These are phyloP conservation scores for Allygus modestus DNA, from an alignment of 2,888 invertebrate genomes.

Conservation along the genomic window DNA sequence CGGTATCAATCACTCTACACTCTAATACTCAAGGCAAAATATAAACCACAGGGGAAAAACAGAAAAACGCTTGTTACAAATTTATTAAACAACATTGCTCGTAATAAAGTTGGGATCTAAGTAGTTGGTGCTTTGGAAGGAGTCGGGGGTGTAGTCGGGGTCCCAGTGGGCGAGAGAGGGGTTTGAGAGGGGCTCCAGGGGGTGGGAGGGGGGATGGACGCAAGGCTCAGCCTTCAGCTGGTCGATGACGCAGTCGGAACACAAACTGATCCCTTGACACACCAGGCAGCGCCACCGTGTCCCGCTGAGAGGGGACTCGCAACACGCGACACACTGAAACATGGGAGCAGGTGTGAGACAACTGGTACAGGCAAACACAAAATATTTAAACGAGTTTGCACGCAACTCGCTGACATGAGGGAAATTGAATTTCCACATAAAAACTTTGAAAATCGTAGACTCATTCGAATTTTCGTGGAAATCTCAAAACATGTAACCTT, in stretches of 20 bases:
- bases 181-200: slow-evolving; percentile 64
- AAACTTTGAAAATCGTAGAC: no score
- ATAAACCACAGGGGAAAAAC: no score
- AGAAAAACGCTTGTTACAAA: no score
- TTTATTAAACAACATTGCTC: slow-evolving; percentile 22
- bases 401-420: no score
- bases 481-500: no score
- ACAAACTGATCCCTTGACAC: slow-evolving; percentile 81
- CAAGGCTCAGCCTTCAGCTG: slow-evolving; percentile 62
- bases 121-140: slow-evolving; percentile 68
- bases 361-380: no score
- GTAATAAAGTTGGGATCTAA: slow-evolving; percentile 69
- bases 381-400: no score
- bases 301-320: slow-evolving; percentile 80
- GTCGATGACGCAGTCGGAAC: slow-evolving; percentile 79
- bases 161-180: slow-evolving; percentile 63
- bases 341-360: no score
- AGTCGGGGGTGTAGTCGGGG: slow-evolving; percentile 67
- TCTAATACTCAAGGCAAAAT: no score
- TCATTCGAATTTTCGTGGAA: not conserved
- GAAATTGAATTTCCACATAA: no score
- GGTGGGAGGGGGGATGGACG: slow-evolving; percentile 67
- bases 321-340: slow-evolving; percentile 81
- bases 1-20: no score
- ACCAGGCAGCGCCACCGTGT: slow-evolving; percentile 84